Evolutionary conservation across 2,113 vertebrate genomes (phyloP).

Genomic region (Patagioenas fasciata): DNA sequence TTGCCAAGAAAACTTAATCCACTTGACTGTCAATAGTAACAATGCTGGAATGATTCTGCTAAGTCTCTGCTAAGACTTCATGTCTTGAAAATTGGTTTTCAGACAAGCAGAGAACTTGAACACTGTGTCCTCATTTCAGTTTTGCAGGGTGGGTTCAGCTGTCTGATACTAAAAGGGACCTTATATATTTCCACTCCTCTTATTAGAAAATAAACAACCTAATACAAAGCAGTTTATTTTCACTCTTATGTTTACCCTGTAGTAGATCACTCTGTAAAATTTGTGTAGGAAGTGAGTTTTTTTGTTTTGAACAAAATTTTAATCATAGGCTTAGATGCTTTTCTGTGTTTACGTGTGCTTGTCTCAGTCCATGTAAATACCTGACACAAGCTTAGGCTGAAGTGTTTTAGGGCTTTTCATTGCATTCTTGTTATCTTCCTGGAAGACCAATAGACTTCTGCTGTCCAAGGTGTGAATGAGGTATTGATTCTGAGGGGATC

Average conservation of each 20-base stretch:
- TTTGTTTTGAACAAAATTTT: background rate
- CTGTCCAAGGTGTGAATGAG: background rate
- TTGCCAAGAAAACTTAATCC: slow-evolving; percentile 40
- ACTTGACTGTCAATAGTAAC: slow-evolving; percentile 18
- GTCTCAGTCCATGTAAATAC: background rate
- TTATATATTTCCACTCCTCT: background rate
- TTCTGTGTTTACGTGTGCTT: background rate
- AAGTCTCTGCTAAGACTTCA: background rate
- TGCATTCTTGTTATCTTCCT: background rate
- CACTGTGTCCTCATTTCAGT: background rate
- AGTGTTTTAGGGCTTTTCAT: background rate
- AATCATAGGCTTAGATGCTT: background rate
- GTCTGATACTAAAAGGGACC: background rate
- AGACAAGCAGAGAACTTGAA: background rate
- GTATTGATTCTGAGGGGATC: slow-evolving; percentile 17
- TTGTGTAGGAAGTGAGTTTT: background rate
- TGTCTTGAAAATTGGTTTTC: background rate
- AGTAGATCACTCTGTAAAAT: background rate
- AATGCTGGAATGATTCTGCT: background rate
- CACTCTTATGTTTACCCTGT: background rate
- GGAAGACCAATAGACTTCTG: background rate
- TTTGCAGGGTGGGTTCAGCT: background rate
- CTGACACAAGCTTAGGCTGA: background rate
- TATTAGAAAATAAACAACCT: background rate
- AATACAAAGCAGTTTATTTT: background rate